phyloP scores from a whole-genome alignment of 2,113 vertebrate species.

The human region DNA sequence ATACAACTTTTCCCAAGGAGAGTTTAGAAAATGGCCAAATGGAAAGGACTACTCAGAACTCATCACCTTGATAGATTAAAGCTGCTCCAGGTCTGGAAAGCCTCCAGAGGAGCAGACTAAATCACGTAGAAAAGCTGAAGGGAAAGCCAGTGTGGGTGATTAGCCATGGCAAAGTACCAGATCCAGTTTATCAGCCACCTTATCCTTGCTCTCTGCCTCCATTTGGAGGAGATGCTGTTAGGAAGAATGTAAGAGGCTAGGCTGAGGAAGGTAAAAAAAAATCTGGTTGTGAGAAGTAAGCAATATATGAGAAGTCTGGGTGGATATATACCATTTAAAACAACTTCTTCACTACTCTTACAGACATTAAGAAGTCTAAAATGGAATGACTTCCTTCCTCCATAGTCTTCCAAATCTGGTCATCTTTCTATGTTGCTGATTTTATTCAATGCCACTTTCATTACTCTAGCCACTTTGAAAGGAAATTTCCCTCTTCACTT shows the following conservation, averaged over 20 bases:
- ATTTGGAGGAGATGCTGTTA: not conserved
- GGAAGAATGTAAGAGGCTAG: not conserved
- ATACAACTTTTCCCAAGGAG: not conserved
- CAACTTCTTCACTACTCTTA: not conserved
- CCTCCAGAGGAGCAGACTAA: not conserved
- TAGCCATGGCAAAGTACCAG: not conserved
- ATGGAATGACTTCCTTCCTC: not conserved
- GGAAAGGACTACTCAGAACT: not conserved
- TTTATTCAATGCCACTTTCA: not conserved
- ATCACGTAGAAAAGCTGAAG: not conserved
- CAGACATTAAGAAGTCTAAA: not conserved
- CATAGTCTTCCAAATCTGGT: not conserved
- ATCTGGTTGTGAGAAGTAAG: not conserved
- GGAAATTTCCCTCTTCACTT: not conserved
- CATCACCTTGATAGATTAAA: not conserved
- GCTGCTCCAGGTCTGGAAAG: not conserved
- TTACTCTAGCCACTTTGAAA: not conserved
- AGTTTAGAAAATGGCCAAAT: not conserved
- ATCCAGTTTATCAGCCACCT: not conserved
- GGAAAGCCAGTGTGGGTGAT: not conserved
- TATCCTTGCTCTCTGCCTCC: not conserved
- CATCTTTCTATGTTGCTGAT: not conserved
- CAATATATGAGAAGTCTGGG: not conserved
- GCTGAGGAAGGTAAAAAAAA: not conserved
- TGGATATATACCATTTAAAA: not conserved